Percentiles rank a stretch among this genome's conserved stretches.
phyloP scores from a whole-genome alignment of 2,888 invertebrate genomes.

The Amblyteles armatorius region DNA sequence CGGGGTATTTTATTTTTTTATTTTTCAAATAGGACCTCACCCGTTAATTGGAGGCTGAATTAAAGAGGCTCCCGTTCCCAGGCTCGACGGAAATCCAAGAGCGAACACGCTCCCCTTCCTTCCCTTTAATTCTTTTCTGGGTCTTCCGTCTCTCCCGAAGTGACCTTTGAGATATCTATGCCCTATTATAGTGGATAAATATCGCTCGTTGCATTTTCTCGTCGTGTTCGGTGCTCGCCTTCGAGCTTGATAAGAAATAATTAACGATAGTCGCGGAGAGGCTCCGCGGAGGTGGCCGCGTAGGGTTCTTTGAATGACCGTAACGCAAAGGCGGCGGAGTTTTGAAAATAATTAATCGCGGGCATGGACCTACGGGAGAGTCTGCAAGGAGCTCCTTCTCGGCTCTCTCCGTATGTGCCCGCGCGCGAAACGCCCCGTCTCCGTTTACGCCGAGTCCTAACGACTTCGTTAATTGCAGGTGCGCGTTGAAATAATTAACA shows the following conservation, averaged over 20 bases:
- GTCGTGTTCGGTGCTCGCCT: neutral
- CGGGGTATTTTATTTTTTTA: constrained; percentile 27
- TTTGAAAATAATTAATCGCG: constrained; percentile 43
- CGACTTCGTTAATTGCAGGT: constrained; percentile 69
- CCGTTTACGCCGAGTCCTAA: constrained; percentile 51
- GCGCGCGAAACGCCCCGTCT: constrained; percentile 36
- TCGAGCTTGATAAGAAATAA: neutral
- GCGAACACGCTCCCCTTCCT: constrained; percentile 36
- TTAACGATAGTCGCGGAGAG: constrained; percentile 10
- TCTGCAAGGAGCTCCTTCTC: neutral
- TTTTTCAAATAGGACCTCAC: constrained; percentile 74
- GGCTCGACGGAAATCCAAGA: constrained; percentile 47
- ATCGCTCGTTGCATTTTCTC: neutral
- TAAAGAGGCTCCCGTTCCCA: constrained; percentile 77
- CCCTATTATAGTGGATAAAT: neutral
- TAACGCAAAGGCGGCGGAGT: constrained; percentile 4
- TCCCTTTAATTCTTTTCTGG: constrained; percentile 63
- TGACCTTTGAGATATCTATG: neutral
- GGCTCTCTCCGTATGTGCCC: neutral
- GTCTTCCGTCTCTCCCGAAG: neutral
- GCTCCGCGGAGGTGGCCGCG: neutral
- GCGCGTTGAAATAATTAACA: constrained; percentile 66
- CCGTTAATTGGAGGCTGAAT: constrained; percentile 80
- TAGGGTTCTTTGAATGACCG: constrained; percentile 27
- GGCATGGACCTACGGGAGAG: constrained; percentile 1